A percentile compares a stretch with the other conserved stretches of the same genome.
These are phyloP conservation scores for Magallana nippona DNA, from an alignment of 2,888 invertebrate species.

Conservation along the genomic window DNA sequence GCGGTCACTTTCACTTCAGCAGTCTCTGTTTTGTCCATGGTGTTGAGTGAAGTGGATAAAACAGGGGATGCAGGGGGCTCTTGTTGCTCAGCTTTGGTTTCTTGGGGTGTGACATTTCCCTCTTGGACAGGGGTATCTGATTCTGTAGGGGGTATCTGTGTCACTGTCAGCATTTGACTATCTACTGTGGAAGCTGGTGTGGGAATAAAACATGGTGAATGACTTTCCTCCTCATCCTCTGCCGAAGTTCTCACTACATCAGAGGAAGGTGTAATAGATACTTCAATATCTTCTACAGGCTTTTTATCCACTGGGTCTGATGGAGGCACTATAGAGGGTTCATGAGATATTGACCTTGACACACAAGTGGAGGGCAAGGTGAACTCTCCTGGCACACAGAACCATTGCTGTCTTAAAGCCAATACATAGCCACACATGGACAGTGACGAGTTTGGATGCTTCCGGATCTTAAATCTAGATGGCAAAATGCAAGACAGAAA, in stretches of 20 bases:
- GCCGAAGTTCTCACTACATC: neutral
- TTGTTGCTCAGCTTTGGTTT: conserved; percentile 8
- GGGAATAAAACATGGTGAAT: conserved; percentile 18
- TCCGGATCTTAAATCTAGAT: neutral
- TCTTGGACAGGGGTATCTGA: neutral
- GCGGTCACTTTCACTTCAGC: neutral
- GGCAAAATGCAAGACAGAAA: conserved; percentile 18
- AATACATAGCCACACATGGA: neutral
- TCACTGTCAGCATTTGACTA: neutral
- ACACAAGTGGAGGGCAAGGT: neutral
- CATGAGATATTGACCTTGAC: conserved; percentile 2
- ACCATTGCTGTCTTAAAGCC: neutral
- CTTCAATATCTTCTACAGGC: neutral
- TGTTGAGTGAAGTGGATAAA: conserved; percentile 3
- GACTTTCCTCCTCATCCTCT: neutral
- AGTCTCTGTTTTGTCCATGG: conserved; percentile 19
- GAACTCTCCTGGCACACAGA: conserved; percentile 5
- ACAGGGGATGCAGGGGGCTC: neutral
- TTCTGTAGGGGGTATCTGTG: neutral
- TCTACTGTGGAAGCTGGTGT: neutral
- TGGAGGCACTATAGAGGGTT: neutral
- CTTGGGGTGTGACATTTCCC: neutral
- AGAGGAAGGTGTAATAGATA: neutral
- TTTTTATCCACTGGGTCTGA: neutral
- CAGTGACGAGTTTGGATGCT: neutral